phyloP scores from a whole-genome alignment of 2,113 vertebrate species.

The Myrmecophaga tridactyla region DNA sequence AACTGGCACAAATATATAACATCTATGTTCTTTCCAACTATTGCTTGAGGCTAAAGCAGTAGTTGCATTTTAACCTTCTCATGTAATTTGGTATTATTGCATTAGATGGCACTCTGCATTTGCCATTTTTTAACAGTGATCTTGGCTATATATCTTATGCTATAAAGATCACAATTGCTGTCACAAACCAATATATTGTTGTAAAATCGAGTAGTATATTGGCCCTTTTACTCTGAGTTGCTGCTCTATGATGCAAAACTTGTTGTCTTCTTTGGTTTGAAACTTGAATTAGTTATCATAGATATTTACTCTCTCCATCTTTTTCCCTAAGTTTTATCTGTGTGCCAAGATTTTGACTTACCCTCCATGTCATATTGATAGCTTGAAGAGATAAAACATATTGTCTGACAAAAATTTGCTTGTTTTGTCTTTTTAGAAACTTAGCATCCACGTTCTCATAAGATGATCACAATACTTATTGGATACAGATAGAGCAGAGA shows the following conservation, averaged over 20 bases:
- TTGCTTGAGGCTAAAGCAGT: background rate
- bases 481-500: background rate
- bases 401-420: background rate
- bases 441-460: background rate
- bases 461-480: background rate
- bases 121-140: background rate
- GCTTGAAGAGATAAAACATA: background rate
- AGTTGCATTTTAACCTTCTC: background rate
- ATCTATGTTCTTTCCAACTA: background rate
- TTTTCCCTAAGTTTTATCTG: background rate
- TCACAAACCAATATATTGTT: slow-evolving; percentile 8
- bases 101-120: slow-evolving; percentile 46
- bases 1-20: slow-evolving; percentile 45
- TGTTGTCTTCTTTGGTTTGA: background rate
- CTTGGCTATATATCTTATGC: slow-evolving; percentile 1
- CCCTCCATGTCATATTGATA: background rate
- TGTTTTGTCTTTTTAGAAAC: background rate
- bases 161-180: slow-evolving; percentile 25
- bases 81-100: slow-evolving; percentile 23
- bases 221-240: slow-evolving; percentile 20
- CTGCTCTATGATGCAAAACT: background rate
- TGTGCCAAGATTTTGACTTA: background rate
- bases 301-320: background rate
- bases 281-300: background rate
- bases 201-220: slow-evolving; percentile 33